Evolutionary conservation across 1,140 invertebrate species (phyloP).

Genomic region (Holotrichia oblita): DNA sequence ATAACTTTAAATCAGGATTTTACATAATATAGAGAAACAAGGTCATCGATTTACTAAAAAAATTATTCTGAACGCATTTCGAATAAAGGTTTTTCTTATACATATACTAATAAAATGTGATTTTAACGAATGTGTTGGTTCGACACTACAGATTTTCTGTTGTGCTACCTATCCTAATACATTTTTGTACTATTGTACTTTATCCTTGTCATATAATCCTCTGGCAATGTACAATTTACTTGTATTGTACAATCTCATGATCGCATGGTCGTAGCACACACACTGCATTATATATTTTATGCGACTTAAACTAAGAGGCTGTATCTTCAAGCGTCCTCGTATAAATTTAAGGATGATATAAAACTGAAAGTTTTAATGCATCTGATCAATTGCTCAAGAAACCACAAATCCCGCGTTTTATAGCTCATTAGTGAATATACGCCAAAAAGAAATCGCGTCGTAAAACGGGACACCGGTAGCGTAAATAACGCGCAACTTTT

Average conservation of each 20-base stretch:
- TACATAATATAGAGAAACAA: too few relatives aligned
- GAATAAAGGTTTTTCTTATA: too few relatives aligned
- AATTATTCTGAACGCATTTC: too few relatives aligned
- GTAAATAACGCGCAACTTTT: conserved; percentile 32
- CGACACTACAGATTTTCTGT: too few relatives aligned
- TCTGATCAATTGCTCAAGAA: conserved; percentile 24
- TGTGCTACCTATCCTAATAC: too few relatives aligned
- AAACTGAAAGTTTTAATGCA: conserved; percentile 23
- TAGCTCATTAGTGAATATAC: conserved; percentile 29
- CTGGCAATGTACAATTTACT: not conserved
- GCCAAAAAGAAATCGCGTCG: conserved; percentile 30
- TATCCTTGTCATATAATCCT: too few relatives aligned
- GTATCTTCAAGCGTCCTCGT: not conserved
- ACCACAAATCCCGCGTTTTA: conserved; percentile 27
- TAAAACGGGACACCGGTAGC: conserved; percentile 31
- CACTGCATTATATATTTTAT: not conserved
- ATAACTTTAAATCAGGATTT: too few relatives aligned
- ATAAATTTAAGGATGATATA: conserved; percentile 26
- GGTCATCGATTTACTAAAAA: too few relatives aligned
- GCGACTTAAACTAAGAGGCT: not conserved
- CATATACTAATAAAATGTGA: too few relatives aligned
- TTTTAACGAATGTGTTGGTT: too few relatives aligned
- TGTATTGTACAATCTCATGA: not conserved
- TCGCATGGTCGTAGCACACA: not conserved
- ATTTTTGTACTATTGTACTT: too few relatives aligned